These are phyloP conservation scores for Amblyteles armatorius DNA, from an alignment of 2,888 invertebrate genomes.

Conservation along the genomic window DNA sequence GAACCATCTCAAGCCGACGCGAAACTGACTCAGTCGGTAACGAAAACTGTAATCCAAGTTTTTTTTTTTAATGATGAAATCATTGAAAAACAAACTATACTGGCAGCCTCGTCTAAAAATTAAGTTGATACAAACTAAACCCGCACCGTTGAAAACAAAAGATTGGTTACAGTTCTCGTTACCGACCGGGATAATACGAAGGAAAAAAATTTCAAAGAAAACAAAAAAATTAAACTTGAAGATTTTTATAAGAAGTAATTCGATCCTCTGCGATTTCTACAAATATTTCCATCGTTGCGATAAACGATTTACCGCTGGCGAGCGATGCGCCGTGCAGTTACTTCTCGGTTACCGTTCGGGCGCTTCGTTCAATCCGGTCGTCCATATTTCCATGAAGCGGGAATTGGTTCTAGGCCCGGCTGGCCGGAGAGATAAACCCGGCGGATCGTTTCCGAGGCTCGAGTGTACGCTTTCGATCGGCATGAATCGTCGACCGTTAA, in stretches of 20 bases:
- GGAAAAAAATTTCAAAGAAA: background rate
- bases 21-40: too few relatives aligned
- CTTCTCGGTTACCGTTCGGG: background rate
- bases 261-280: background rate
- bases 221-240: background rate
- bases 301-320: background rate
- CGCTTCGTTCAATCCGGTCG: slow-evolving; percentile 6
- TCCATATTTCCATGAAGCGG: slow-evolving; percentile 48
- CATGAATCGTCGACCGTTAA: slow-evolving; percentile 50
- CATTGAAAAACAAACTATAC: too few relatives aligned
- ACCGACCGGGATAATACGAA: too few relatives aligned
- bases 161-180: too few relatives aligned
- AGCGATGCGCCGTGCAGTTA: background rate
- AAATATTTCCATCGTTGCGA: background rate
- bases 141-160: too few relatives aligned
- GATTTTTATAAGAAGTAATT: background rate
- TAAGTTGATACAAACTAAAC: too few relatives aligned
- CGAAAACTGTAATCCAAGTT: too few relatives aligned
- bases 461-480: slow-evolving; percentile 47
- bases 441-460: slow-evolving; percentile 18
- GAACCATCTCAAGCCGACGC: too few relatives aligned
- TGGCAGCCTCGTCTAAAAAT: too few relatives aligned
- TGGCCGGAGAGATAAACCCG: slow-evolving; percentile 30
- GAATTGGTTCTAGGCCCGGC: slow-evolving; percentile 31
- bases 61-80: too few relatives aligned